Conservation (phyloP, 2,797 vertebrate genomes). For the Coilia nasus region DNA sequence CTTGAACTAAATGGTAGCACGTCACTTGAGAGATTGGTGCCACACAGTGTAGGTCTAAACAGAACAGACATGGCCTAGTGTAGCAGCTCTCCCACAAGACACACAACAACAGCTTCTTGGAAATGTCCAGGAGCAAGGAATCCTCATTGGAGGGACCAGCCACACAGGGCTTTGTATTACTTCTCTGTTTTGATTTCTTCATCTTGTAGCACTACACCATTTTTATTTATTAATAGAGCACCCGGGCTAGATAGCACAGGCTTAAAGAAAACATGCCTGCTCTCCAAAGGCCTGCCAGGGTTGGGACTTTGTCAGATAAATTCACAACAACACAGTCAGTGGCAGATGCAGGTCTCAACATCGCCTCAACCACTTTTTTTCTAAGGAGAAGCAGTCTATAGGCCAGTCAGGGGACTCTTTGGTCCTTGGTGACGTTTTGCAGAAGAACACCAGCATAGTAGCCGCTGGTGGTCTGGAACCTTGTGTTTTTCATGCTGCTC, state of each 20-base stretch:
- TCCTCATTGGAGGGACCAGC: conserved; percentile 33
- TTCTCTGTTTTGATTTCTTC: conserved; percentile 58
- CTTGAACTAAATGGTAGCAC: neutral
- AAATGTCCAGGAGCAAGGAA: conserved; percentile 31
- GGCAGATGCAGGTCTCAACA: conserved; percentile 46
- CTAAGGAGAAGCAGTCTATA: neutral
- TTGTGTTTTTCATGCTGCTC: neutral
- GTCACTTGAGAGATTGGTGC: neutral
- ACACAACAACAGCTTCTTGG: conserved; percentile 10
- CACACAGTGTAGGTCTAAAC: neutral
- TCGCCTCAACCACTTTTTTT: neutral
- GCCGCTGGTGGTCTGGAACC: conserved; percentile 40
- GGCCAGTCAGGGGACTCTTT: neutral
- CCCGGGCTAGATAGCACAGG: conserved; percentile 54
- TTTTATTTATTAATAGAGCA: conserved; percentile 69
- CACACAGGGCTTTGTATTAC: conserved; percentile 49
- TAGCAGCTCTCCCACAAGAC: neutral
- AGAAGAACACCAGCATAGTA: conserved; percentile 55
- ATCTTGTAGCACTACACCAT: conserved; percentile 60
- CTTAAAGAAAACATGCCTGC: conserved; percentile 49
- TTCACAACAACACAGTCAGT: conserved; percentile 69
- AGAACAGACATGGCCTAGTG: neutral
- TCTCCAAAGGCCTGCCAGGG: conserved; percentile 63
- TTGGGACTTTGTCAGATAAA: conserved; percentile 69
- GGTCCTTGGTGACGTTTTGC: conserved; percentile 52